Conservation (phyloP, 1,140 invertebrate genomes). For the Dendroctonus valens region DNA sequence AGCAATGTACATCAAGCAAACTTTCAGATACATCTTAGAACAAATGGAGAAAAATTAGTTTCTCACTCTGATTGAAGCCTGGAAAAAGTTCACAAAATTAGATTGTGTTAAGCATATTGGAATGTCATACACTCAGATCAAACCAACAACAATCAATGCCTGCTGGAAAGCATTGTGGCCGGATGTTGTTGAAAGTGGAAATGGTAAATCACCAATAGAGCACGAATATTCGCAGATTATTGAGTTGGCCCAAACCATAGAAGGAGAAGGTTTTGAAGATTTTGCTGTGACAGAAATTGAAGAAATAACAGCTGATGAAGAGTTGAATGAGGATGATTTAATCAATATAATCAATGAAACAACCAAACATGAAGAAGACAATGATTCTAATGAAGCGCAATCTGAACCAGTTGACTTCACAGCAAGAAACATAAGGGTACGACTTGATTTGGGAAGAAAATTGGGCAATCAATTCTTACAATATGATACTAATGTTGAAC, state of each 20-base stretch:
- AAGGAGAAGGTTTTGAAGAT: background rate
- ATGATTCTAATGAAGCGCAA: background rate
- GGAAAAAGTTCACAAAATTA: background rate
- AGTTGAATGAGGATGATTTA: background rate
- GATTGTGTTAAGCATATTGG: background rate
- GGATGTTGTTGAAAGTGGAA: background rate
- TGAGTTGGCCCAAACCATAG: background rate
- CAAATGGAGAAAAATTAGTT: background rate
- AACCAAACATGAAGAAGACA: background rate
- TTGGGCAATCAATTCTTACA: background rate
- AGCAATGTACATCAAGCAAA: background rate
- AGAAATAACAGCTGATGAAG: background rate
- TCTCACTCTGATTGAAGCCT: background rate
- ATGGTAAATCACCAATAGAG: background rate
- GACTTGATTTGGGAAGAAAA: background rate
- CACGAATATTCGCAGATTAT: background rate
- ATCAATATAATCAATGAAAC: background rate
- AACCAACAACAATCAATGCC: background rate
- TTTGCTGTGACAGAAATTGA: background rate
- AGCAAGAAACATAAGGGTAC: background rate
- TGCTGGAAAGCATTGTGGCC: background rate
- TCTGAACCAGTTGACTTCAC: background rate
- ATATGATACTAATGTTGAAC: conserved; percentile 1
- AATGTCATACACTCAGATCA: background rate
- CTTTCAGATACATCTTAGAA: background rate